Percentiles rank a stretch among this genome's conserved stretches.
These are phyloP conservation scores for Callipepla squamata DNA, from an alignment of 2,113 vertebrate genomes.

Conservation along the genomic window DNA sequence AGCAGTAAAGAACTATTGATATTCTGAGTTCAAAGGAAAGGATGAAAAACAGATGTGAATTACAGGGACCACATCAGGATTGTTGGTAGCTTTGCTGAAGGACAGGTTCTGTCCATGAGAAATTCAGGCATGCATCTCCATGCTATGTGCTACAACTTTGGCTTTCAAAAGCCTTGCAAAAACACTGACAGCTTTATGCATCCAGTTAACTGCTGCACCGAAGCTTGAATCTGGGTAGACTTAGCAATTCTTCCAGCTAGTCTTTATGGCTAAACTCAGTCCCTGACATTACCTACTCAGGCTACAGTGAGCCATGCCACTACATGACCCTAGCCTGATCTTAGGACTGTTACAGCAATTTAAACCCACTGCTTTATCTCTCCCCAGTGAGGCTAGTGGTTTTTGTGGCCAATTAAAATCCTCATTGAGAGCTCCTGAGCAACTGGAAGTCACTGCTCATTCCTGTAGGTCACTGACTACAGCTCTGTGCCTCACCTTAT, in stretches of 20 bases:
- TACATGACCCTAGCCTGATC: not conserved
- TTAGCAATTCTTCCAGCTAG: not conserved
- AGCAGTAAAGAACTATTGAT: not conserved
- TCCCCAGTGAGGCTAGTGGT: not conserved
- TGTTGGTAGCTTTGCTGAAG: not conserved
- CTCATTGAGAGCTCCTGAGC: not conserved
- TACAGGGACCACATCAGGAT: not conserved
- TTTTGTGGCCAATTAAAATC: not conserved
- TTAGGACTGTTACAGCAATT: not conserved
- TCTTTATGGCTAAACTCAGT: not conserved
- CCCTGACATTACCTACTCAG: not conserved
- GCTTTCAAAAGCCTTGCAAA: not conserved
- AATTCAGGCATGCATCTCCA: not conserved
- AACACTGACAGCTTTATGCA: not conserved
- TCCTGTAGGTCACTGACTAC: not conserved
- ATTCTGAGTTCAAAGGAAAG: not conserved
- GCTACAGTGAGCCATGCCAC: rapidly evolving
- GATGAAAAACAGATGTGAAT: not conserved
- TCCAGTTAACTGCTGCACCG: not conserved
- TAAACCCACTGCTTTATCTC: not conserved
- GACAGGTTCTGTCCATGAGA: not conserved
- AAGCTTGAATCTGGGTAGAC: not conserved
- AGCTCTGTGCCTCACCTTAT: not conserved
- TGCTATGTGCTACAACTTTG: rapidly evolving
- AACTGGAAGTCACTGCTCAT: not conserved